Percentiles rank a stretch among this genome's conserved stretches.
Conservation (phyloP, 2,797 vertebrate species). For the Crocidura indochinensis region DNA sequence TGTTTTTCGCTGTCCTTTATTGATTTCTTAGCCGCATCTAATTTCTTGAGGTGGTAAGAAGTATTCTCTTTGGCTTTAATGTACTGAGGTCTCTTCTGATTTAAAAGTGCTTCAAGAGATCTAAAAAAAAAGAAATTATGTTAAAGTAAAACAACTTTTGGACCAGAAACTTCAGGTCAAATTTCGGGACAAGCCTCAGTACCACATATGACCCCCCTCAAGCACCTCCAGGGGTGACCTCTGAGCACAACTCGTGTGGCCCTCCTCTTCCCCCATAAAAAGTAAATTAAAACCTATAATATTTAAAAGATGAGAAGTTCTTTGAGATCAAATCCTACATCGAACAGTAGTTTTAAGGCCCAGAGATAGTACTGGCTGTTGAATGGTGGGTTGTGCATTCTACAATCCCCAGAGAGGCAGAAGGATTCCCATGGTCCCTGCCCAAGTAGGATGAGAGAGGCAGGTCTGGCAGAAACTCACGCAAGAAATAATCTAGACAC, state of each 20-base stretch:
- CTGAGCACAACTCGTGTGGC: no score
- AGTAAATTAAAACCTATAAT: slow-evolving; percentile 27
- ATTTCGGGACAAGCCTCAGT: background rate
- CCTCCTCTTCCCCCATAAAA: background rate
- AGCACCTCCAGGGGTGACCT: background rate
- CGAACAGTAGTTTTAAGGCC: background rate
- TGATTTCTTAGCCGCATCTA: slow-evolving; percentile 86
- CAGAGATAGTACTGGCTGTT: no score
- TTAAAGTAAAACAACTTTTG: slow-evolving; percentile 52
- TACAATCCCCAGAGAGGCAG: no score
- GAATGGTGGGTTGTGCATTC: no score
- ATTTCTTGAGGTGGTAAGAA: slow-evolving; percentile 93
- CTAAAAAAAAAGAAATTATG: slow-evolving; percentile 88
- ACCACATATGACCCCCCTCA: no score
- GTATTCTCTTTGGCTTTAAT: slow-evolving; percentile 96
- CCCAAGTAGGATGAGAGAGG: no score
- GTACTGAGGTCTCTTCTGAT: slow-evolving; percentile 92
- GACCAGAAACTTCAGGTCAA: no score
- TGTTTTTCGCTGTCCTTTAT: slow-evolving; percentile 90
- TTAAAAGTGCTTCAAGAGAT: slow-evolving; percentile 91
- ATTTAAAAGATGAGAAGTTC: slow-evolving; percentile 25
- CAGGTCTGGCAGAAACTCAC: no score
- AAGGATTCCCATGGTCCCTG: no score
- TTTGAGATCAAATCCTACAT: slow-evolving; percentile 60
- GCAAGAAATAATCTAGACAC: no score